Base-by-base conservation (phyloP, 2,113 vertebrate species). In the Apistogramma diplotaenia region DNA sequence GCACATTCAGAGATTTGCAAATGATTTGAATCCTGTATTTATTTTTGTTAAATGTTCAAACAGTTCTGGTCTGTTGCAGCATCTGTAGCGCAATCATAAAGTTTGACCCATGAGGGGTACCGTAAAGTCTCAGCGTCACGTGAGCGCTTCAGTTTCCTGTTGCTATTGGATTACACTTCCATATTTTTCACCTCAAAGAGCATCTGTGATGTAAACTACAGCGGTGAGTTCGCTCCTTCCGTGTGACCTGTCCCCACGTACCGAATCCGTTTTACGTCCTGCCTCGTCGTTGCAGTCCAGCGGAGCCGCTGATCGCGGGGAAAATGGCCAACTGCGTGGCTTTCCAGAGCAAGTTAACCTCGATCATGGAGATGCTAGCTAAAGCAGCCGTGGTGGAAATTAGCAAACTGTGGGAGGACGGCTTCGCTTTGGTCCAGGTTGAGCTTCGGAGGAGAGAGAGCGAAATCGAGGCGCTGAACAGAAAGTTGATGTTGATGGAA, bases 321-420 rank as follows among this genome's bases (percentile, higher is more conserved):
- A 79, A 92, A 76, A 93, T 93, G 87, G 86, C 86, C 16, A 86
- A 78, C 76, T 87, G 84, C 53, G 93, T 82, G 72, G 88, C 90
- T 79, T 93, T 95, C 84, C 94, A 95, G 82, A 93, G 58, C 76
- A 93, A 93, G 77, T 77, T 96, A 40, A 78, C 83, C 82, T 91
- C 90, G 19, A 90, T 96, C 57, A 91, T 96, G 94, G 94, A 95
- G 60, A 86, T 92, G 81, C 78, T 95, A 12, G 90, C 92, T 9
- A 92, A 94, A 62, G 85, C 94, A 6, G 95, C 95, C 8, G 93
- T 95, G 56, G 19, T 92, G 13, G 95, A 96, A 49, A 94, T 96
- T 73, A 82, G 90, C 15, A 90, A 92, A 23, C 84, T 96, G 80
- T 95, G 94, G 89, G 94, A 95, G 77, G 94, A 95, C 80, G 94